Conservation (phyloP, 2,888 invertebrate genomes). For the Cephus spinipes region DNA sequence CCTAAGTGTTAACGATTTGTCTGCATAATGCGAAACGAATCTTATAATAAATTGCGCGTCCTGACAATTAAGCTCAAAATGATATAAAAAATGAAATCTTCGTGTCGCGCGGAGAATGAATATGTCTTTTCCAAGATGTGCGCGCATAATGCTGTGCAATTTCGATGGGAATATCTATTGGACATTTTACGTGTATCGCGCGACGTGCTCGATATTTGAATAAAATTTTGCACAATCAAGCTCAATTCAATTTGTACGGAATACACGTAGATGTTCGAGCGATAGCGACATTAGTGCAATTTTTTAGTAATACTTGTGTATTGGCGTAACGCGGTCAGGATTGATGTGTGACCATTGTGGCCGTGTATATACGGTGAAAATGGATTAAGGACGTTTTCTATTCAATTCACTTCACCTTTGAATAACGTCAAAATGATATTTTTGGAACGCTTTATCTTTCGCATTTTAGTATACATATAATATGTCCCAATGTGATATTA, state of each 20-base stretch:
- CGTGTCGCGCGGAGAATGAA: too few species aligned
- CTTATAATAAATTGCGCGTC: not conserved
- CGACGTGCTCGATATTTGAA: not conserved
- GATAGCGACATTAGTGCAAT: not conserved
- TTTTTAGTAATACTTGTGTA: not conserved
- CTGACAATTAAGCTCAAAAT: not conserved
- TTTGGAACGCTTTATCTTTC: conserved; percentile 24
- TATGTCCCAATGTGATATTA: conserved; percentile 24
- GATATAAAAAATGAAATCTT: too few species aligned
- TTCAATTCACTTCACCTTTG: conserved; percentile 15
- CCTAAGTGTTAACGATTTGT: not conserved
- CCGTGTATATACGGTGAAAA: not conserved
- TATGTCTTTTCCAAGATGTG: too few species aligned
- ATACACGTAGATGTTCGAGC: not conserved
- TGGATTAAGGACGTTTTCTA: conserved; percentile 10
- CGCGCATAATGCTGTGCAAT: too few species aligned
- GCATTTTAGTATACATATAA: conserved; percentile 20
- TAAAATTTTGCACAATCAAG: not conserved
- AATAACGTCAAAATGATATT: conserved; percentile 23
- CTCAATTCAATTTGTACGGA: not conserved
- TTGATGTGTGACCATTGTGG: not conserved
- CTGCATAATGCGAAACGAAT: not conserved
- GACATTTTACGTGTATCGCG: not conserved
- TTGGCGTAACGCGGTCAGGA: not conserved
- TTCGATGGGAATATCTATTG: too few species aligned